Conservation (phyloP, 2,113 vertebrate genomes). For the Eclectus roratus region DNA sequence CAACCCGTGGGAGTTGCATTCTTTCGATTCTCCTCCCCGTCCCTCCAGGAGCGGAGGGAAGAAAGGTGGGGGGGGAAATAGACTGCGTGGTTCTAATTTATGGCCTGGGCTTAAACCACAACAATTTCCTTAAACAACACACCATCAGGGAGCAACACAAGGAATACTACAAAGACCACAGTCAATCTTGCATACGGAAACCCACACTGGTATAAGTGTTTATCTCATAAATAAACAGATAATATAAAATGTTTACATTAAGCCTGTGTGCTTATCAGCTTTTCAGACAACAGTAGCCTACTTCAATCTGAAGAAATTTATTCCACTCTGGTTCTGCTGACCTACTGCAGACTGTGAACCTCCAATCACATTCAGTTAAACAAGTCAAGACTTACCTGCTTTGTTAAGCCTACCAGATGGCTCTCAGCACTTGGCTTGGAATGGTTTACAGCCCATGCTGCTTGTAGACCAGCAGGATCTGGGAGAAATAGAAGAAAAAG, state of each 20-base stretch:
- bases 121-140: background rate
- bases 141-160: background rate
- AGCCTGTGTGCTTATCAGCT: background rate
- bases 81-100: no score
- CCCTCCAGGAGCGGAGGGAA: no score
- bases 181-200: background rate
- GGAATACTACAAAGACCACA: background rate
- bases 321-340: background rate
- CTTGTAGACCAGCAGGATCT: background rate
- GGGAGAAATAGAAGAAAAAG: background rate
- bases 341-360: background rate
- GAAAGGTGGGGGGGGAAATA: no score
- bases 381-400: background rate
- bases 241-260: background rate
- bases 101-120: no score
- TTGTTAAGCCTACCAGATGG: background rate
- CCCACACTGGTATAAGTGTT: accelerated
- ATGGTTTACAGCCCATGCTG: background rate
- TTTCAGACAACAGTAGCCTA: background rate
- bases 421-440: background rate
- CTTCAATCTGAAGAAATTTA: background rate
- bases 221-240: background rate
- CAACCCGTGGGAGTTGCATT: no score
- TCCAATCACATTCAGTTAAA: background rate
- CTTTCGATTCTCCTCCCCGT: no score